Conservation (phyloP, 2,113 vertebrate genomes). For the Lepus timidus region DNA sequence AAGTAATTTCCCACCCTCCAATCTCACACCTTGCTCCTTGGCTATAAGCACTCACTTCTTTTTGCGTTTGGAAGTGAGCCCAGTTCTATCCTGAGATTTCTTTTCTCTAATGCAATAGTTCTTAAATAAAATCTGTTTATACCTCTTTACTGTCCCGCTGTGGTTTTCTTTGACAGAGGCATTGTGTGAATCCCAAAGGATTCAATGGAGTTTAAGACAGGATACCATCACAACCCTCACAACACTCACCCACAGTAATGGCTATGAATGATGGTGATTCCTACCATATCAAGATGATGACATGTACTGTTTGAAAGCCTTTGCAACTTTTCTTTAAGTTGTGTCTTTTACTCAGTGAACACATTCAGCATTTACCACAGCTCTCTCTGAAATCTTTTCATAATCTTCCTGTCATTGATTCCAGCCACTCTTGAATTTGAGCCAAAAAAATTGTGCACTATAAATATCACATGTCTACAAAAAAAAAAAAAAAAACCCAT, state of each 20-base stretch:
- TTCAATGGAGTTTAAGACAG: not conserved
- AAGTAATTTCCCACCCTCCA: not conserved
- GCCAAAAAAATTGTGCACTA: not conserved
- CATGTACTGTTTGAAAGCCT: not conserved
- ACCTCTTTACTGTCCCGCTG: not conserved
- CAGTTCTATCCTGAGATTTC: not conserved
- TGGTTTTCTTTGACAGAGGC: not conserved
- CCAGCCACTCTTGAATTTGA: not conserved
- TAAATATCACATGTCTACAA: not conserved
- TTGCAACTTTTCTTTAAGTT: constrained; percentile 17
- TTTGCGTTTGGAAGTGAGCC: not conserved
- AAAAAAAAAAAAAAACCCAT: not conserved
- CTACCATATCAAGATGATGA: not conserved
- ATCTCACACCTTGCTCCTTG: not conserved
- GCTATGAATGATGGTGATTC: not conserved
- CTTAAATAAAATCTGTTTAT: not conserved
- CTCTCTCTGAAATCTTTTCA: constrained; percentile 28
- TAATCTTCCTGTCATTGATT: constrained; percentile 30
- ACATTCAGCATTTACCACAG: not conserved
- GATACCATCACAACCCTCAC: not conserved
- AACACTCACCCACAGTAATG: not conserved
- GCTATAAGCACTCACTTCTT: not conserved
- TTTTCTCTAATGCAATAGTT: not conserved
- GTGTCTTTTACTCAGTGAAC: constrained; percentile 7
- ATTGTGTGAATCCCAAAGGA: not conserved